Evolutionary conservation across 2,888 invertebrate genomes (phyloP), one percentile per base, ranked within the genome.

Genomic region (Calameuta pallipes): DNA sequence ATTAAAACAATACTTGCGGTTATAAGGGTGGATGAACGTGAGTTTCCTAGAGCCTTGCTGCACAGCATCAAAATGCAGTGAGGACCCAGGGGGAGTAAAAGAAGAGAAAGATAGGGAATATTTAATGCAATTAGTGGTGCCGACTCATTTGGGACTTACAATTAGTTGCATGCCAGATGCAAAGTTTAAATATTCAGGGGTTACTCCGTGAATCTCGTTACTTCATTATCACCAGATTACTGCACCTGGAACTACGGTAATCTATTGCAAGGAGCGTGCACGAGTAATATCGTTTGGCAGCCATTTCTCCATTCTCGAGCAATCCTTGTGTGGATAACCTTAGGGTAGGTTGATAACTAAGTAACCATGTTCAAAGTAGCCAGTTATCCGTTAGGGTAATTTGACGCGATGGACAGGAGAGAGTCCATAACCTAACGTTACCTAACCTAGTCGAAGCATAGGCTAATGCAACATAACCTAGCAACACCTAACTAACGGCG

Each of bases 221-320:
- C 89, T 89, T 88, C 88, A 90, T 90, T 90, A 90, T 89, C 89
- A 85, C 85, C 85, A 89, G 89, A 89, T 89, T 90, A 90, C 87
- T 84, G 85, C 88, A 88, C 85, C 84, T 88, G 86, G 87, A 84
- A 82, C 85, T 86, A 71, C 79, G 82, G 81, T 87, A 87, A 87
- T 86, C 82, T 84, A 82, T 83, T 85, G 84, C 78, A 69, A 77
- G 81, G 73, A 75, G 23, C 56, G 9, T 56, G 2, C 23, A 56
- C 2, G 23, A 2, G 56, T 6, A 56, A 9, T 9, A 23, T 56
- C 56, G 56, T 56, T 23, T 56, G 23, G 56, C 23, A 23, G 56
- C 56, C 9, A 2, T 23, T 56, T 56, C 9, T 23, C 56, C 56
- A 56, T 56, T 56, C 56, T 56, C 23, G 56, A 9, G 56, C 9